A percentile compares a stretch with the other conserved stretches of the same genome.
phyloP scores from a whole-genome alignment of 2,888 invertebrate species.

The Mystacides longicornis region DNA sequence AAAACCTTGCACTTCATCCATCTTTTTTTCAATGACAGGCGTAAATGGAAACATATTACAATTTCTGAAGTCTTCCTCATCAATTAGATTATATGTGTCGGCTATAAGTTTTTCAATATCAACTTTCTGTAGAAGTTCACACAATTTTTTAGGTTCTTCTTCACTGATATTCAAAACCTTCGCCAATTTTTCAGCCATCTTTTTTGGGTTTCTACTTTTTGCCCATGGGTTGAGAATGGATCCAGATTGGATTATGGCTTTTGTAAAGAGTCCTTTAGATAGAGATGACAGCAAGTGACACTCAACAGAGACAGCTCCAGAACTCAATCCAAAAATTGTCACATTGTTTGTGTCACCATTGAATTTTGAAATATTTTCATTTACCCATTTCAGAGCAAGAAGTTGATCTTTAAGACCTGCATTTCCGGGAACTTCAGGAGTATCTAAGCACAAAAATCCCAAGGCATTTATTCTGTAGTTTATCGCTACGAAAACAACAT shows the following conservation, averaged over 20 bases:
- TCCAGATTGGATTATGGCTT: slow-evolving; percentile 42
- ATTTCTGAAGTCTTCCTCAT: slow-evolving; percentile 16
- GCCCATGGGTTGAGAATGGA: slow-evolving; percentile 38
- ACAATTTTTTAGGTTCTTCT: slow-evolving; percentile 32
- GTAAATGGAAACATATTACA: slow-evolving; percentile 34
- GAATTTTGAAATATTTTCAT: slow-evolving; percentile 38
- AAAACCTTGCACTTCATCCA: slow-evolving; percentile 13
- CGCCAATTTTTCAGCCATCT: slow-evolving; percentile 32
- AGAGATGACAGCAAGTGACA: slow-evolving; percentile 40
- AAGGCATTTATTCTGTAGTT: slow-evolving; percentile 46
- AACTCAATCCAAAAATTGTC: slow-evolving; percentile 44
- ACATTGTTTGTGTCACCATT: slow-evolving; percentile 42
- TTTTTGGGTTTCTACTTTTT: slow-evolving; percentile 38
- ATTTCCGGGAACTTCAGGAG: slow-evolving; percentile 42
- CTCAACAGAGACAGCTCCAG: slow-evolving; percentile 41
- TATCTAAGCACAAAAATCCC: slow-evolving; percentile 42
- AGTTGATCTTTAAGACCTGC: slow-evolving; percentile 45
- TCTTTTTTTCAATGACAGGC: slow-evolving; percentile 17
- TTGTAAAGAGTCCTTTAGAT: slow-evolving; percentile 40
- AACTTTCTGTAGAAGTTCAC: slow-evolving; percentile 31
- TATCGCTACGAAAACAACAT: slow-evolving; percentile 41
- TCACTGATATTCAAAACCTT: slow-evolving; percentile 35
- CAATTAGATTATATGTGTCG: not conserved
- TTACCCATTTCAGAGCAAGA: slow-evolving; percentile 42
- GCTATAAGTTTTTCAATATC: slow-evolving; percentile 10